These are phyloP conservation scores for Henricia sp. DNA, from an alignment of 53 echinoderm and acorn worm genomes.

Conservation along the genomic window DNA sequence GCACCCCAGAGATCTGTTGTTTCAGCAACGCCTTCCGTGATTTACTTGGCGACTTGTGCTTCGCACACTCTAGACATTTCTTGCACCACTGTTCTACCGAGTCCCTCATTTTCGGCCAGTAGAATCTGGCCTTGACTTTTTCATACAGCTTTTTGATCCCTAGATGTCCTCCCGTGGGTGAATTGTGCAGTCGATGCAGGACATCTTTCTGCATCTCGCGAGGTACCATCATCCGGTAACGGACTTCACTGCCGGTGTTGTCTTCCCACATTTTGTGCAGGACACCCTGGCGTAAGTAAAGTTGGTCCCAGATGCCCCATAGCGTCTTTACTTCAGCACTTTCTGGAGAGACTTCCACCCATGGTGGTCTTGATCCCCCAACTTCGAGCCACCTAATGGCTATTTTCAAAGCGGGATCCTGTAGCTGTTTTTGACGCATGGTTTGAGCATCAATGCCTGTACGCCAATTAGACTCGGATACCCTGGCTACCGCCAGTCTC, in stretches of 20 bases:
- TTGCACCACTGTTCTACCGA: conserved; percentile 40
- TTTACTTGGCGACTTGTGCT: conserved; percentile 8
- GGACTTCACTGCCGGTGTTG: neutral
- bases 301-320: conserved; percentile 27
- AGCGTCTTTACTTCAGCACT: neutral
- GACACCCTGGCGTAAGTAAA: conserved; percentile 4
- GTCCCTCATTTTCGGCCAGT: conserved; percentile 3
- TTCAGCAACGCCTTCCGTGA: conserved; percentile 11
- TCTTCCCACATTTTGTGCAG: neutral
- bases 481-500: neutral
- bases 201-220: neutral
- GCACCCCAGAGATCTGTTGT: conserved; percentile 32
- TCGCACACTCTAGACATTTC: conserved; percentile 26
- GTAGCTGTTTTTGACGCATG: neutral
- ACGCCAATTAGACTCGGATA: neutral
- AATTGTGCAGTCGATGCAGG: neutral
- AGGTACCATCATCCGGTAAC: neutral
- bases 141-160: conserved; percentile 18
- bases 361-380: neutral
- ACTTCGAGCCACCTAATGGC: conserved; percentile 1
- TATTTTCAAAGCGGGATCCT: neutral
- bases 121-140: conserved; percentile 1
- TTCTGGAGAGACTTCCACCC: neutral
- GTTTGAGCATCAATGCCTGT: neutral
- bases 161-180: conserved; percentile 23